These are phyloP conservation scores for Eupithecia abbreviata DNA, from an alignment of 2,888 invertebrate species.

Conservation along the genomic window DNA sequence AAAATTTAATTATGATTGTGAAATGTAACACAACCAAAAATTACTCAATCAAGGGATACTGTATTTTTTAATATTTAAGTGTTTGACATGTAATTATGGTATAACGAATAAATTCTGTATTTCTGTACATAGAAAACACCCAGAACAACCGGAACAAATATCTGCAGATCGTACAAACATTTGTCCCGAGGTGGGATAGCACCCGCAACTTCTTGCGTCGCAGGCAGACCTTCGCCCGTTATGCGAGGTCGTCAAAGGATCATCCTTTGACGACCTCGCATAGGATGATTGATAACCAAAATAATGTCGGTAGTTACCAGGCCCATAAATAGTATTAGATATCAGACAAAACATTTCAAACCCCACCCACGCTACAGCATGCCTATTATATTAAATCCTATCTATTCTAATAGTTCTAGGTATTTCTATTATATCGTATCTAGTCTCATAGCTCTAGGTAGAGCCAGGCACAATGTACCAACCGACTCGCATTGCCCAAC, in stretches of 20 bases:
- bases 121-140: too few species aligned
- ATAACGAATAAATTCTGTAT: too few species aligned
- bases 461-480: constrained; percentile 5
- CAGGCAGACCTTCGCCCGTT: too few species aligned
- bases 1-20: background rate
- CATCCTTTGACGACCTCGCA: too few species aligned
- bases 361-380: background rate
- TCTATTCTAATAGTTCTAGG: background rate
- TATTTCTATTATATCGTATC: background rate
- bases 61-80: too few species aligned
- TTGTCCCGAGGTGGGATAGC: too few species aligned
- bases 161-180: too few species aligned
- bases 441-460: background rate
- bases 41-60: too few species aligned
- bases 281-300: background rate
- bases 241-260: background rate
- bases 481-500: constrained; percentile 29
- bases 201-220: too few species aligned
- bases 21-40: background rate
- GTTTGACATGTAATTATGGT: too few species aligned
- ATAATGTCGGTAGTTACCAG: background rate
- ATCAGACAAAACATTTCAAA: background rate
- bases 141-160: too few species aligned
- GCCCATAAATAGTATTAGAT: background rate
- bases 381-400: background rate